Evolutionary conservation across 53 echinoderm and acorn worm genomes (phyloP).

Genomic region (Arbacia lixula): DNA sequence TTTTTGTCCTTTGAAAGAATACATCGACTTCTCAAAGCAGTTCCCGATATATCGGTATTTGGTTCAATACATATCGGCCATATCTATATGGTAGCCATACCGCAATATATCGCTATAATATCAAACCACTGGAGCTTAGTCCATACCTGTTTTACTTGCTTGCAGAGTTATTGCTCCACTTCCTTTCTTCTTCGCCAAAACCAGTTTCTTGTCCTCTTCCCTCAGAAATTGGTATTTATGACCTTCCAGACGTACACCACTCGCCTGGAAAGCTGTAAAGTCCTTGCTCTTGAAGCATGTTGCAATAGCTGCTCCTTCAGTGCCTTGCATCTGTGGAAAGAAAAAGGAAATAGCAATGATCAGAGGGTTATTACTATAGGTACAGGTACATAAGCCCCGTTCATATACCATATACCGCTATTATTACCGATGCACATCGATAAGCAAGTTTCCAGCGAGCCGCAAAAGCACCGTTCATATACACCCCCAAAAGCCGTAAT

Average conservation of each 20-base stretch:
- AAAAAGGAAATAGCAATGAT: slow-evolving; percentile 1
- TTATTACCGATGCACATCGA: no score
- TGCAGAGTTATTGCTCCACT: slow-evolving; percentile 67
- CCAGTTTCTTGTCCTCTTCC: slow-evolving; percentile 68
- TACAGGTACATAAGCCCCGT: background rate
- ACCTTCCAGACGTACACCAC: slow-evolving; percentile 55
- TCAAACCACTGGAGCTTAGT: no score
- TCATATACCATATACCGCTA: no score
- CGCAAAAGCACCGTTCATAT: no score
- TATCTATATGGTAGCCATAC: no score
- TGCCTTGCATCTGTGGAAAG: slow-evolving; percentile 21
- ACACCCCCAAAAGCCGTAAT: no score
- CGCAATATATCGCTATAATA: no score
- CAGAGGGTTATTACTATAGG: background rate
- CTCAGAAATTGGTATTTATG: slow-evolving; percentile 78
- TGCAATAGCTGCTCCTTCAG: slow-evolving; percentile 58
- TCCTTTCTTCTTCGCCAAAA: slow-evolving; percentile 76
- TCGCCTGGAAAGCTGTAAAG: slow-evolving; percentile 64
- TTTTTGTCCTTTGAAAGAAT: no score
- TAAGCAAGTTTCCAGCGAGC: no score
- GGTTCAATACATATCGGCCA: no score
- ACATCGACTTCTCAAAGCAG: no score
- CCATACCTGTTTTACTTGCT: slow-evolving; percentile 66
- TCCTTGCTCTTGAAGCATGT: slow-evolving; percentile 64
- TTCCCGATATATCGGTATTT: no score